phyloP scores from a whole-genome alignment of 1,140 invertebrate genomes.

The Stratiolaelaps scimitus region DNA sequence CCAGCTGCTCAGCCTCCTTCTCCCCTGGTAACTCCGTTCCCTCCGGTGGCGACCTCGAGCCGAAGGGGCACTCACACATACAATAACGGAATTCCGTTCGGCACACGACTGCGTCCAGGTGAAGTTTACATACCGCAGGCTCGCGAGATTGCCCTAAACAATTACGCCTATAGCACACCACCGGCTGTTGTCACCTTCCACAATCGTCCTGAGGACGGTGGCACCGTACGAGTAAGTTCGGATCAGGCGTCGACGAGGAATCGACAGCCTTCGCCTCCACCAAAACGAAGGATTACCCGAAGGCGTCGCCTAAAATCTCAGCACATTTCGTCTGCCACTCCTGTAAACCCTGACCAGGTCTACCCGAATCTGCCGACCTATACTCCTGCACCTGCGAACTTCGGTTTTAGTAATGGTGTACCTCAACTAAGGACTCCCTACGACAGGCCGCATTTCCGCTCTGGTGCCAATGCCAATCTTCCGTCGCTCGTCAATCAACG shows the following conservation, averaged over 20 bases:
- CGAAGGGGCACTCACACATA: background rate
- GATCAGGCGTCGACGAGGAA: no score
- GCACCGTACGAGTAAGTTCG: no score
- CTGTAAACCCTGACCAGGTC: background rate
- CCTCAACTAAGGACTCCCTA: background rate
- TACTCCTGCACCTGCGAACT: slow-evolving; percentile 2
- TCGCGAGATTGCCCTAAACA: slow-evolving; percentile 2
- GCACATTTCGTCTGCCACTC: no score
- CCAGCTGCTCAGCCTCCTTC: background rate
- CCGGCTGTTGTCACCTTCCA: no score
- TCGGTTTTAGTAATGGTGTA: slow-evolving; percentile 14
- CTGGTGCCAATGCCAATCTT: background rate
- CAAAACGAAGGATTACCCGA: background rate
- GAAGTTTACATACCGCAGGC: background rate
- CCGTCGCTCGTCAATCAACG: no score
- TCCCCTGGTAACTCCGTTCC: background rate
- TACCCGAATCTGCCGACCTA: slow-evolving; percentile 5
- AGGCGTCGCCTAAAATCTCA: slow-evolving; percentile 1
- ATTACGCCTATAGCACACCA: slow-evolving; percentile 7
- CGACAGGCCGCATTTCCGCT: background rate
- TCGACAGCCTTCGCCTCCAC: background rate
- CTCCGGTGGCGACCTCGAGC: background rate
- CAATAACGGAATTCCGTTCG: slow-evolving; percentile 2
- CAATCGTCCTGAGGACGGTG: no score
- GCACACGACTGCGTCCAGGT: slow-evolving; percentile 4